Percentiles rank a stretch among this genome's conserved stretches.
Evolutionary conservation across 2,888 invertebrate genomes (phyloP).

Genomic region (Chrysopilus asiliformis): DNA sequence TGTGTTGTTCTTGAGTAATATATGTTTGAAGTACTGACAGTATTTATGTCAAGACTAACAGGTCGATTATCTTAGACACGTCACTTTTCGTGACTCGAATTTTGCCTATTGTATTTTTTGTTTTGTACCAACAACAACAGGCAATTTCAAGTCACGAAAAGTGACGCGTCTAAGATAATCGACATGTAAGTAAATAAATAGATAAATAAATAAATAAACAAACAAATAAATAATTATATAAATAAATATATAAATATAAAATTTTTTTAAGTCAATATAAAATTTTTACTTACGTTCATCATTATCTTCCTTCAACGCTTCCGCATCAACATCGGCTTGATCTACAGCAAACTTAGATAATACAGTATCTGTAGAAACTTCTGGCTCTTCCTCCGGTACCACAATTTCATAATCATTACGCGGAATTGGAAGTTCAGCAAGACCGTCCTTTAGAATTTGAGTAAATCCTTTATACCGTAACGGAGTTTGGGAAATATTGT

Average conservation of each 20-base stretch:
- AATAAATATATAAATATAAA: conserved; percentile 3
- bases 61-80: too few species aligned
- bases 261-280: conserved; percentile 3
- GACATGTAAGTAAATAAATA: too few species aligned
- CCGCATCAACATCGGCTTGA: conserved; percentile 72
- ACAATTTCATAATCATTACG: conserved; percentile 98
- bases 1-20: too few species aligned
- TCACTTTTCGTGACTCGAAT: too few species aligned
- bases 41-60: too few species aligned
- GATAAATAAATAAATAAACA: too few species aligned
- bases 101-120: too few species aligned
- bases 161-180: too few species aligned
- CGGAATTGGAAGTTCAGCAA: conserved; percentile 74
- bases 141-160: too few species aligned
- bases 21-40: too few species aligned
- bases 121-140: too few species aligned
- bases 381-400: conserved; percentile 70
- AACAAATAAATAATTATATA: too few species aligned
- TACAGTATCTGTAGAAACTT: conserved; percentile 33
- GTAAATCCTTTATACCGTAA: conserved; percentile 51
- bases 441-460: conserved; percentile 59
- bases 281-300: conserved; percentile 41
- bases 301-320: conserved; percentile 52
- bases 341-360: conserved; percentile 52
- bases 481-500: conserved; percentile 59